Conservation (phyloP, 1,140 invertebrate genomes). For the Agrypnia vestita region DNA sequence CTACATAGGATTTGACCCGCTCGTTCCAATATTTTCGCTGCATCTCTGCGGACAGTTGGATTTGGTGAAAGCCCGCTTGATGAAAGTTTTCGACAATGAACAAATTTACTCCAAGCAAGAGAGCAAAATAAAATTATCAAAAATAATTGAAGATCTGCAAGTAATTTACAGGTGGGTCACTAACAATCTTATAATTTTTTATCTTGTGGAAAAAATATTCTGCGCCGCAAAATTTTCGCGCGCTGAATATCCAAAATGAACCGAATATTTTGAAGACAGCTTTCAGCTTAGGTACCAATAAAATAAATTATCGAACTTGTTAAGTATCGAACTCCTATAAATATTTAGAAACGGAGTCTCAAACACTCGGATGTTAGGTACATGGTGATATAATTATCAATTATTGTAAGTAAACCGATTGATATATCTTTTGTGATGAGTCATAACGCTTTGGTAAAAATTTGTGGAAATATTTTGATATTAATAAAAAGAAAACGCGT, state of each 20-base stretch:
- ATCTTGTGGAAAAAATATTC: background rate
- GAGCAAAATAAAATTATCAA: constrained; percentile 1
- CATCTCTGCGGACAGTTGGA: constrained; percentile 55
- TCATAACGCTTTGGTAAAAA: too few species aligned
- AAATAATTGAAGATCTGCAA: constrained; percentile 49
- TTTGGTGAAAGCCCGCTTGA: constrained; percentile 45
- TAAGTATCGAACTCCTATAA: too few species aligned
- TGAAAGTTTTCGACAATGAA: constrained; percentile 21
- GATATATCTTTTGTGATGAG: too few species aligned
- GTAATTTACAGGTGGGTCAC: constrained; percentile 47
- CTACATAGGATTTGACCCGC: constrained; percentile 47
- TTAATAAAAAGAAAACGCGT: too few species aligned
- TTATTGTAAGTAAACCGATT: too few species aligned
- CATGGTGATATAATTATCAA: background rate
- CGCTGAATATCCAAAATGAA: background rate
- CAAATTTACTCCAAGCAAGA: background rate
- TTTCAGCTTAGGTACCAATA: too few species aligned
- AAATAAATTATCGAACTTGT: too few species aligned
- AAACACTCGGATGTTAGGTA: too few species aligned
- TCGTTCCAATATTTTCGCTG: constrained; percentile 44
- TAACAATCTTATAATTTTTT: background rate
- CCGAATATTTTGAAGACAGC: background rate
- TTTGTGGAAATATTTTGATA: too few species aligned
- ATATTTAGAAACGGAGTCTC: too few species aligned
- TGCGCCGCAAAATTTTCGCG: too few species aligned